These are phyloP conservation scores for Coptotermes formosanus DNA, from an alignment of 1,140 invertebrate genomes.

Conservation along the genomic window DNA sequence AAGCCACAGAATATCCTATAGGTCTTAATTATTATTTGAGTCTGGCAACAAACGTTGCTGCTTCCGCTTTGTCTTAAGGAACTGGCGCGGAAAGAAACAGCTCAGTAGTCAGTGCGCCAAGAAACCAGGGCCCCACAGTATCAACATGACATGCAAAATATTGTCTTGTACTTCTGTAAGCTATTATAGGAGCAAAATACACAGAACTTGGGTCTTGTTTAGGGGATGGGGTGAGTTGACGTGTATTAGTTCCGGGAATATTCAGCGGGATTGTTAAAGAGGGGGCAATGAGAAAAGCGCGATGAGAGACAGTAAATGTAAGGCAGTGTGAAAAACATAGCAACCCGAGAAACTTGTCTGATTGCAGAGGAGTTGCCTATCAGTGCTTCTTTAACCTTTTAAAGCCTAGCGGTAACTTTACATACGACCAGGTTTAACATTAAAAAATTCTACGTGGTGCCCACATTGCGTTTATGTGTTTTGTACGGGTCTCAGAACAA, in stretches of 20 bases:
- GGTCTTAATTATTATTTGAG: conserved; percentile 14
- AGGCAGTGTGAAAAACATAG: no score
- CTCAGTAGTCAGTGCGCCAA: not conserved
- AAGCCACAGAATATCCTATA: not conserved
- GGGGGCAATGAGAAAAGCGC: no score
- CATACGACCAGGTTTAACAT: no score
- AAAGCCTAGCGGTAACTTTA: no score
- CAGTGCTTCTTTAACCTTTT: no score
- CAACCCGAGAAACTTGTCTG: no score
- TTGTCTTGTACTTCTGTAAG: not conserved
- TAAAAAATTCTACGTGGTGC: no score
- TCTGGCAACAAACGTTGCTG: not conserved
- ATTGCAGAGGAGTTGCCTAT: no score
- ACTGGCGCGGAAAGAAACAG: not conserved
- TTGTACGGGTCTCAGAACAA: no score
- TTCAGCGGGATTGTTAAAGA: not conserved
- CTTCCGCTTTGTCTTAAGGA: conserved; percentile 10
- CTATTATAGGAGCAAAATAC: not conserved
- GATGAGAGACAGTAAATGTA: not conserved
- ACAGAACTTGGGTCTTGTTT: not conserved
- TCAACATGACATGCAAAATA: conserved; percentile 17
- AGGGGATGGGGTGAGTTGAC: not conserved
- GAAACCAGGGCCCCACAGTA: not conserved
- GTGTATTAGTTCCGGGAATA: not conserved
- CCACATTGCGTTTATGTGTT: no score